Evolutionary conservation across 2,888 invertebrate genomes (phyloP), one percentile per base, ranked within the genome.

Genomic region (Pyrgus malvae): DNA sequence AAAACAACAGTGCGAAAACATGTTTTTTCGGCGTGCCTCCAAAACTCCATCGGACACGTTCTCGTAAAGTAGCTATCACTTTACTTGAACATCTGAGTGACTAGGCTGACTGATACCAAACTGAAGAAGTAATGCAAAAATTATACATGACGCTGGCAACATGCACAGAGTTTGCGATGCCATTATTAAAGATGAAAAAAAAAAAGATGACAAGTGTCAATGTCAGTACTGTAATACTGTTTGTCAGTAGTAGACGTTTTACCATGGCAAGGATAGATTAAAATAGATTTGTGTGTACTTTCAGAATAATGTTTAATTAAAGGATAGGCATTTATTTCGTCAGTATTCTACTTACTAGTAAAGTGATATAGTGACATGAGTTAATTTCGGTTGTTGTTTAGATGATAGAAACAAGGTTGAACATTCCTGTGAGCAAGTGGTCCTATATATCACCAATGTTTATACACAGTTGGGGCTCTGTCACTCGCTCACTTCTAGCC

Each of bases 391-490:
- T 31, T 40, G 23, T 23, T 7, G 16, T n/a, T 23, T 46, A 25
- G 21, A 31, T 38, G 29, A 6, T 12, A 5, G 38, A 16, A 14
- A 1, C 7, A 17, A 14, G 23, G 17, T 33, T 17, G 46, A 14
- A 11, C 21, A 29, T 29, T 16, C 6, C 21, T 31, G 31, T 12
- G 46, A 40, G 45, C 38, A 31, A 53, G 53, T 53, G 45, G 45
- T 31, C 12, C 45, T 53, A 65, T 55, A 55, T 41, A 44, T 49
- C 54, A 42, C 54, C 54, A 55, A 62, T 66, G 65, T 64, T 65
- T 66, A 65, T 62, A 58, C 57, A 55, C 51, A 57, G 59, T 63
- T 58, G 57, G 61, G 58, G 55, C 56, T 46, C 63, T 67, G 66
- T 66, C 65, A 65, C 54, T 62, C 55, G 44, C 50, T 57, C 48